phyloP scores from a whole-genome alignment of 2,888 invertebrate species.

The Lithosia quadra region DNA sequence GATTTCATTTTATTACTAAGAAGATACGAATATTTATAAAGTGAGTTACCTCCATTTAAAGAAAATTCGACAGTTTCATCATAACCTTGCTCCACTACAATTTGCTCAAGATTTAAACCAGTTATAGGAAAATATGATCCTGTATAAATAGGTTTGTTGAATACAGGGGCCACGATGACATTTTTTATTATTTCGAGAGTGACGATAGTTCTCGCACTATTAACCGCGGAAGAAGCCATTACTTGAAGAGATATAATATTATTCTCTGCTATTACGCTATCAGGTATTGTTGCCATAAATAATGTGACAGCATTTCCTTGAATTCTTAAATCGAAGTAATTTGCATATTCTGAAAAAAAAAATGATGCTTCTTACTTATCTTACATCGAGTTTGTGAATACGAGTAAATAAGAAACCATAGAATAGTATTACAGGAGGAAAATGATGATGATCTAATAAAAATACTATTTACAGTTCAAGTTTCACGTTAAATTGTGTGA shows the following conservation, averaged over 20 bases:
- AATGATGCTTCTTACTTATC: neutral
- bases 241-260: slow-evolving; percentile 65
- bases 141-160: slow-evolving; percentile 63
- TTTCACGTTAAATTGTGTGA: too few species aligned
- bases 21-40: too few species aligned
- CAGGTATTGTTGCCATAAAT: slow-evolving; percentile 61
- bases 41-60: slow-evolving; percentile 72
- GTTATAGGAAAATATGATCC: slow-evolving; percentile 60
- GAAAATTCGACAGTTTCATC: slow-evolving; percentile 63
- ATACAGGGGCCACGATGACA: slow-evolving; percentile 69
- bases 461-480: too few species aligned
- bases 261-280: slow-evolving; percentile 61
- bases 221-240: slow-evolving; percentile 56
- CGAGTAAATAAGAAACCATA: neutral
- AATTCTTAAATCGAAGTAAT: slow-evolving; percentile 57
- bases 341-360: slow-evolving; percentile 60
- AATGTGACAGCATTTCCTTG: slow-evolving; percentile 60
- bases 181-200: slow-evolving; percentile 72
- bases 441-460: too few species aligned
- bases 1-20: too few species aligned
- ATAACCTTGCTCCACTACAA: slow-evolving; percentile 67
- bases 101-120: slow-evolving; percentile 61
- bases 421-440: neutral
- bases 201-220: slow-evolving; percentile 59
- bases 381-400: neutral